Evolutionary conservation across 1,140 invertebrate genomes (phyloP).

Genomic region (Saccostrea echinata): DNA sequence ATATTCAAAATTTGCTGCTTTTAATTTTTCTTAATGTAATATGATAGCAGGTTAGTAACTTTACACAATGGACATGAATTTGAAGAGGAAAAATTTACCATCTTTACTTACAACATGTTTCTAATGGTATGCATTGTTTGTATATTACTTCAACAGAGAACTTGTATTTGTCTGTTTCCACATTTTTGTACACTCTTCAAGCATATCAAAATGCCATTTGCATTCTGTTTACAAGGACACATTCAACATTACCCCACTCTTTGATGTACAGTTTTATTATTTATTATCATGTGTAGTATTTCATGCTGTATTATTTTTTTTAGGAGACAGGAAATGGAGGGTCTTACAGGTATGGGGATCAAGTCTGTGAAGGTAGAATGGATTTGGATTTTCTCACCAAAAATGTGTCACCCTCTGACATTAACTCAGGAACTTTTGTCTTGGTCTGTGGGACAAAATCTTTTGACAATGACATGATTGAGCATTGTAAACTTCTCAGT

Average conservation of each 20-base stretch:
- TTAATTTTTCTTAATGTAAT: too few relatives aligned
- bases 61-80: too few relatives aligned
- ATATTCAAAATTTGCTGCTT: too few relatives aligned
- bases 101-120: too few relatives aligned
- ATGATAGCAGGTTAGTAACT: too few relatives aligned
- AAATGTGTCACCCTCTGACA: slow-evolving; percentile 58
- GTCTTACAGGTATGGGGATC: slow-evolving; percentile 59
- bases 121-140: too few relatives aligned
- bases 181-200: too few relatives aligned
- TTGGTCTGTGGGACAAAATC: slow-evolving; percentile 80
- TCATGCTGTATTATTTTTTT: slow-evolving; percentile 36
- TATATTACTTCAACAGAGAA: too few relatives aligned
- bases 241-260: not conserved
- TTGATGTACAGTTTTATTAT: not conserved
- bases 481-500: slow-evolving; percentile 70
- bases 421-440: slow-evolving; percentile 66
- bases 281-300: slow-evolving; percentile 28
- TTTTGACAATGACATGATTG: slow-evolving; percentile 79
- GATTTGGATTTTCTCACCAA: slow-evolving; percentile 61
- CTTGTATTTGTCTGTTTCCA: too few relatives aligned
- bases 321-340: not conserved
- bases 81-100: too few relatives aligned
- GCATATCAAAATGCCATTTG: not conserved
- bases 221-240: not conserved
- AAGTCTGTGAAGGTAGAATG: slow-evolving; percentile 60